A percentile compares a stretch with the other conserved stretches of the same genome.
Conservation (phyloP, 1,140 invertebrate species). For the Cardiocondyla obscurior region DNA sequence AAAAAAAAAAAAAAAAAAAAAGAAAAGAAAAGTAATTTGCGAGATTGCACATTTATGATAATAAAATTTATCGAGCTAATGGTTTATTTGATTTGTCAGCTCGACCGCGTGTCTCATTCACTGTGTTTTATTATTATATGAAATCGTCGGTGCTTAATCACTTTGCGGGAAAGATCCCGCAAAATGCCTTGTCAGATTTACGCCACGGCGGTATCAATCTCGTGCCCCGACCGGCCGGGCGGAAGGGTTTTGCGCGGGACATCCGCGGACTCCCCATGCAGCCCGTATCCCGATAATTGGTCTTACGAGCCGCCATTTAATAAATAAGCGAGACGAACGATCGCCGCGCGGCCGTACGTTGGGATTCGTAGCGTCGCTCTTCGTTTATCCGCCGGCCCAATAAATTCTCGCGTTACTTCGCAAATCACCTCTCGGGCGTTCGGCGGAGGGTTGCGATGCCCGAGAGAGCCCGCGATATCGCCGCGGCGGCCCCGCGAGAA, state of each 20-base stretch:
- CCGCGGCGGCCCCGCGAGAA: slow-evolving; percentile 57
- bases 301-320: slow-evolving; percentile 38
- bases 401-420: slow-evolving; percentile 32
- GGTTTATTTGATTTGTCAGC: too few species aligned
- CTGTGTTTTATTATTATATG: background rate
- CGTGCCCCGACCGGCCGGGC: background rate
- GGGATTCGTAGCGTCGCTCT: slow-evolving; percentile 31
- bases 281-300: slow-evolving; percentile 15
- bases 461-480: slow-evolving; percentile 53
- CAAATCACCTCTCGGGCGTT: slow-evolving; percentile 37
- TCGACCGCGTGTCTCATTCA: background rate
- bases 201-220: background rate
- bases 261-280: background rate
- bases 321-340: slow-evolving; percentile 47
- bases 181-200: background rate
- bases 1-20: too few species aligned
- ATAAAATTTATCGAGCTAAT: background rate
- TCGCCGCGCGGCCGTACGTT: slow-evolving; percentile 15
- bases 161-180: background rate
- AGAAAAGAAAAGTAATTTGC: background rate
- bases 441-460: slow-evolving; percentile 14
- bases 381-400: slow-evolving; percentile 38
- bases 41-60: background rate
- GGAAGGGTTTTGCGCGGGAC: background rate
- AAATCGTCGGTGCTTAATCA: background rate